Base-by-base conservation (phyloP, 2,113 vertebrate genomes). In the Agapornis roseicollis region DNA sequence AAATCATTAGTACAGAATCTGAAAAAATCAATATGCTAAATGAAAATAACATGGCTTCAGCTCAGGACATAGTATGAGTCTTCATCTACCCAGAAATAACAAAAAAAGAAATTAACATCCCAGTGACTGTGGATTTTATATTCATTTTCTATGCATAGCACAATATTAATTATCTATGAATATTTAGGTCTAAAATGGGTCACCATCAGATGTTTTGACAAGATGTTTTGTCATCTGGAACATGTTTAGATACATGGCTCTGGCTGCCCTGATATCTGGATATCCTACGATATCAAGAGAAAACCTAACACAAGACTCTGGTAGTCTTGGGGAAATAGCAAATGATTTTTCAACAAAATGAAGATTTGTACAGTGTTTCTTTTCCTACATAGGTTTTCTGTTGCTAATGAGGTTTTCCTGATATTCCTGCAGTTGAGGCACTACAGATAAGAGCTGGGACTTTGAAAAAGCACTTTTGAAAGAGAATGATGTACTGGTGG, bases 401-500 rank as follows among this genome's bases (percentile, higher is more conserved):
- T 65, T 82, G 39, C 5, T 85, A 31, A 9, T 42, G 13, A 69
- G 10, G 3, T 55, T 80, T 89, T 71, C 5, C 18, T 29, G 13
- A 46, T 28, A 12, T 3, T 7, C 7, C 1, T 47, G 6, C 20
- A 14, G 5, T 4, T 64, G 29, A 10, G 9, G 3, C 24, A 46
- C 31, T 29, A 53, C 7, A 56, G 60, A 18, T n/a, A 55, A 63
- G 20, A 86, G 7, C 8, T 22, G 49, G 6, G 25, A 60, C 24
- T 71, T 42, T 23, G 35, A 11, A 23, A 39, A 71, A 91, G 23
- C 4, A 1, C 2, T 70, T 84, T 63, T 28, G 17, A 73, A 73
- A 78, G 20, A 56, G 13, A 80, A 42, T 13, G 4, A 42, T 1
- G 2, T 20, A 50, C 15, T 14, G 13, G 47, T 47, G 35, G 47